A percentile compares a stretch with the other conserved stretches of the same genome.
Conservation (phyloP, 1,140 invertebrate species). For the Euura lappo region DNA sequence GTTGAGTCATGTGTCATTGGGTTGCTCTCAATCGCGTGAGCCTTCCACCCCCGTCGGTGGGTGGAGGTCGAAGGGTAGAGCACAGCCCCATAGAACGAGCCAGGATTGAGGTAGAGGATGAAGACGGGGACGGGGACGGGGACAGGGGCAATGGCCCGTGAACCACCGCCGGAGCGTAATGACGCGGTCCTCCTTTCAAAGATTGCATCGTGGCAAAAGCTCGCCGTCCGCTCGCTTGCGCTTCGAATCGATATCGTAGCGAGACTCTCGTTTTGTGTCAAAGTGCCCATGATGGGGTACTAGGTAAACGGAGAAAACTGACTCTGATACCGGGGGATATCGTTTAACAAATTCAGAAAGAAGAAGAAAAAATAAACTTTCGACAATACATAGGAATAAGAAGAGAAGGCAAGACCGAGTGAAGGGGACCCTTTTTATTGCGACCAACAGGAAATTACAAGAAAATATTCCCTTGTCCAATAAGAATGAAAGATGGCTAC, state of each 20-base stretch:
- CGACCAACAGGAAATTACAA: conserved; percentile 25
- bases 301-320: not conserved
- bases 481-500: conserved; percentile 37
- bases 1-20: conserved; percentile 56
- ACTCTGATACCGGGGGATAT: not conserved
- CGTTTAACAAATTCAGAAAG: not conserved
- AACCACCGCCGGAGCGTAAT: conserved; percentile 58
- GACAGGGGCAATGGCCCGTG: conserved; percentile 57
- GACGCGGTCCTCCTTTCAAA: conserved; percentile 62
- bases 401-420: conserved; percentile 1
- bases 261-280: conserved; percentile 7
- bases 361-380: not conserved
- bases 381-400: conserved; percentile 6
- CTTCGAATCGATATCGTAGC: conserved; percentile 28
- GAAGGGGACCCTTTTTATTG: conserved; percentile 25
- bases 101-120: conserved; percentile 22
- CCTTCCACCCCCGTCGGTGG: conserved; percentile 21
- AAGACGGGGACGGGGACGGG: conserved; percentile 32
- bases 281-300: not conserved
- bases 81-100: conserved; percentile 11
- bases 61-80: conserved; percentile 19
- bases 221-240: conserved; percentile 15
- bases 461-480: conserved; percentile 26
- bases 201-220: conserved; percentile 62
- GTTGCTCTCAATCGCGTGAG: conserved; percentile 45